Conservation (phyloP, 2,113 vertebrate genomes). For the Eulacestoma nigropectus region DNA sequence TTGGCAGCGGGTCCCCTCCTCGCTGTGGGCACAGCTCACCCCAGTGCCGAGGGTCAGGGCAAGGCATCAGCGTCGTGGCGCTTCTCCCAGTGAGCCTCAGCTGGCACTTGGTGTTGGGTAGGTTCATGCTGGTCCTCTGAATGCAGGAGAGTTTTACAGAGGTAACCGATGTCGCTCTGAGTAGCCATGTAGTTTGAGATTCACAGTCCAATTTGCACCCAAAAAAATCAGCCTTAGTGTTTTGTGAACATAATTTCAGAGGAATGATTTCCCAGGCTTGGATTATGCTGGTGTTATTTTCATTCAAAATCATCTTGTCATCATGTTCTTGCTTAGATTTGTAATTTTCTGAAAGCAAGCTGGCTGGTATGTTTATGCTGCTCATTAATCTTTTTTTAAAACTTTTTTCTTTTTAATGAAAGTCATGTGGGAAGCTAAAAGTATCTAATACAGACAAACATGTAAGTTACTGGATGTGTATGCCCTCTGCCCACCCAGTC, state of each 20-base stretch:
- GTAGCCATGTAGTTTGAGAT: not conserved
- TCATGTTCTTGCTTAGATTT: conserved; percentile 9
- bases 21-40: not conserved
- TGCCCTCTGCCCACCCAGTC: not conserved
- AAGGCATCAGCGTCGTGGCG: fast-evolving
- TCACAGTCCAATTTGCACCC: not conserved
- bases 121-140: not conserved
- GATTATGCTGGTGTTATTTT: conserved; percentile 3
- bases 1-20: not conserved
- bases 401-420: not conserved
- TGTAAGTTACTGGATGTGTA: not conserved
- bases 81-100: not conserved
- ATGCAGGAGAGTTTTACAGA: not conserved
- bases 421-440: not conserved
- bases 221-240: not conserved
- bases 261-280: not conserved
- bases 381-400: not conserved
- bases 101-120: not conserved
- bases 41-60: not conserved
- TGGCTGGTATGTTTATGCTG: not conserved
- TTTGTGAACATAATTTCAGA: not conserved
- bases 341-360: conserved; percentile 33
- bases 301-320: conserved; percentile 18
- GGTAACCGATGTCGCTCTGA: not conserved
- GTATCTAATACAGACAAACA: not conserved